Evolutionary conservation across 2,797 vertebrate genomes (phyloP).

Genomic region (Cryptoprocta ferox): DNA sequence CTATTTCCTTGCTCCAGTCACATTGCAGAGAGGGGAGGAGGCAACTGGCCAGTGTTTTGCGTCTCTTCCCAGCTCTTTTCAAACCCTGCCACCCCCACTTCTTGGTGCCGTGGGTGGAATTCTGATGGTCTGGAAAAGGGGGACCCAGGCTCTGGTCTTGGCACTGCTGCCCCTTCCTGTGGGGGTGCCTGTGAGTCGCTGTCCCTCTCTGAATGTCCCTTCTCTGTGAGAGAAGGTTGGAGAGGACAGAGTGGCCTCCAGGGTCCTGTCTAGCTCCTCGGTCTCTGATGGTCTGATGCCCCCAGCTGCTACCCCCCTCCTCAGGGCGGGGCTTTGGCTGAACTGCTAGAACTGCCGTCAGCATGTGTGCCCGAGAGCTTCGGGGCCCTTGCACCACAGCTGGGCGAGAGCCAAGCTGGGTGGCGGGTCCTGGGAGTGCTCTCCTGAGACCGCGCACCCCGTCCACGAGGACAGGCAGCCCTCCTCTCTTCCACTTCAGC

Average conservation of each 20-base stretch:
- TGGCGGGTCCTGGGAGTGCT: not conserved
- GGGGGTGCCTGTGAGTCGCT: not conserved
- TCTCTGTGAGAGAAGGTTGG: not conserved
- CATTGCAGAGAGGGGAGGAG: not conserved
- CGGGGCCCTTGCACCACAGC: not conserved
- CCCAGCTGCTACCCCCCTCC: not conserved
- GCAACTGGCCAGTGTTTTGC: accelerated
- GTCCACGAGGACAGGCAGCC: not conserved
- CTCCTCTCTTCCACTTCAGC: not conserved
- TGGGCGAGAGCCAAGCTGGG: not conserved
- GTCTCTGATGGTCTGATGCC: not conserved
- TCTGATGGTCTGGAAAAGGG: not conserved
- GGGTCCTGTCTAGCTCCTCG: not conserved
- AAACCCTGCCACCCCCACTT: not conserved
- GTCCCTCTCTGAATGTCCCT: not conserved
- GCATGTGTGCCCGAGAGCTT: accelerated
- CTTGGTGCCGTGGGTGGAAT: not conserved
- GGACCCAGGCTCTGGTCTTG: not conserved
- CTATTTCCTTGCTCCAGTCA: not conserved
- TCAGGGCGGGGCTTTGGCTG: not conserved
- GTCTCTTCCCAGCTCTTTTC: not conserved
- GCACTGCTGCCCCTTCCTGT: not conserved
- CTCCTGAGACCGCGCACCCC: not conserved
- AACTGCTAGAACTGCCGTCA: not conserved
- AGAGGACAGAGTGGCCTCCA: not conserved